Base-by-base conservation (phyloP, 2,113 vertebrate genomes). In the Ginglymostoma cirratum region DNA sequence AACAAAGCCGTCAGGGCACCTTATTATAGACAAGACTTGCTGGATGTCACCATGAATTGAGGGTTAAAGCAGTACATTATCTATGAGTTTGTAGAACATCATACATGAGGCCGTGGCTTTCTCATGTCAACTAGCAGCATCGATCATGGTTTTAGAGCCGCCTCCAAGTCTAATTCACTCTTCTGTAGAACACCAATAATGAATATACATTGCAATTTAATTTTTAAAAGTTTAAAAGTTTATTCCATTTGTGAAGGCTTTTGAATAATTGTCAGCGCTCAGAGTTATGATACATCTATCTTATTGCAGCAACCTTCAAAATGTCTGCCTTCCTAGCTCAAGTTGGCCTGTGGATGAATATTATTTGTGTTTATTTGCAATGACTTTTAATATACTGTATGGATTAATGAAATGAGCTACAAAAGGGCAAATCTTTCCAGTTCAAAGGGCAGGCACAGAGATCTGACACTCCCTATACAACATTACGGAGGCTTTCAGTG, bases 381-480 rank as follows among this genome's bases (percentile, higher is more conserved):
- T 42, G 61, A 42, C 94, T 83, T 93, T 72, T 94, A 96, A 96
- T 24, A 94, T 8, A 80, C 34, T 89, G 96, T 96, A 8, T 96
- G 17, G 95, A 96, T 96, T 96, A 93, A 42, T 90, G 76, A 12
- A 67, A 38, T 96, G 0, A 61, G 48, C 48, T 48, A 48, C 48
- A 48, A 48, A 48, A 48, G 48, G 48, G 48, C 48, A 48, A 48
- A 48, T 48, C 48, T 48, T 48, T 48, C 3, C 48, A 96, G 96
- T 96, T 96, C 96, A 45, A 19, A 42, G 89, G 61, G 34, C 21
- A 66, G 61, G 61, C 65, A 38, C 6, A 66, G 95, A 87, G 83
- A 83, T 78, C 87, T 96, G 65, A 42, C 95, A 94, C 67, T 52
- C 27, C 14, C 95, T 3, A 34, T 87, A 95, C 76, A 96, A 96